Percentiles rank a stretch among this genome's conserved stretches.
phyloP scores from a whole-genome alignment of 2,797 vertebrate genomes.

The Anguilla marmorata region DNA sequence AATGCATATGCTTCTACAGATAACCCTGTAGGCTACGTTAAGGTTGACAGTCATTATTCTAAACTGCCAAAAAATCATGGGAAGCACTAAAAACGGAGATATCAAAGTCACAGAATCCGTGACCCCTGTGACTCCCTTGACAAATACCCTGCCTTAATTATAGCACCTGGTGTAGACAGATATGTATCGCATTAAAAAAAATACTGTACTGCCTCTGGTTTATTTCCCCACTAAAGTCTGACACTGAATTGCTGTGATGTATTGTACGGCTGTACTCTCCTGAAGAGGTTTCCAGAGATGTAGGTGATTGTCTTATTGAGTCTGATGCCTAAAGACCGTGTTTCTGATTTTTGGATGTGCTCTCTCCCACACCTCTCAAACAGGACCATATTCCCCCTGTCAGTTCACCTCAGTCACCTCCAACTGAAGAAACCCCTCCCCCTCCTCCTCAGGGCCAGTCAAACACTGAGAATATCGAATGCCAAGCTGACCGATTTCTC shows the following conservation, averaged over 20 bases:
- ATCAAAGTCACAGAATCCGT: too few species aligned
- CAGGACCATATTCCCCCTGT: slow-evolving; percentile 84
- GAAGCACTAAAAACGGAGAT: too few species aligned
- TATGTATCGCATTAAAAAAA: not conserved
- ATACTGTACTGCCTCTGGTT: not conserved
- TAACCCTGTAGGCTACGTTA: too few species aligned
- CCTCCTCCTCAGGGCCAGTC: slow-evolving; percentile 92
- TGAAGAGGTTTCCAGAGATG: not conserved
- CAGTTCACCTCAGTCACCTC: slow-evolving; percentile 88
- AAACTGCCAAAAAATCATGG: too few species aligned
- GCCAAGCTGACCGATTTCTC: slow-evolving; percentile 95
- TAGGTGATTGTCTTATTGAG: not conserved
- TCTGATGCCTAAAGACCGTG: not conserved
- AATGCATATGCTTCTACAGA: too few species aligned
- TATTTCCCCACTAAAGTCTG: not conserved
- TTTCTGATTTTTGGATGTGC: not conserved
- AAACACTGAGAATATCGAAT: slow-evolving; percentile 93
- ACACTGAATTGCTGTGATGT: not conserved
- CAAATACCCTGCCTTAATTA: too few species aligned
- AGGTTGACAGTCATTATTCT: too few species aligned
- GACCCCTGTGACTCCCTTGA: too few species aligned
- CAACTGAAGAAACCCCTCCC: slow-evolving; percentile 91
- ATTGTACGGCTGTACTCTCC: not conserved
- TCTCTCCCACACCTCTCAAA: slow-evolving; percentile 5
- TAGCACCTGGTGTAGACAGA: not conserved